Conservation (phyloP, 2,113 vertebrate genomes). For the Solea solea region DNA sequence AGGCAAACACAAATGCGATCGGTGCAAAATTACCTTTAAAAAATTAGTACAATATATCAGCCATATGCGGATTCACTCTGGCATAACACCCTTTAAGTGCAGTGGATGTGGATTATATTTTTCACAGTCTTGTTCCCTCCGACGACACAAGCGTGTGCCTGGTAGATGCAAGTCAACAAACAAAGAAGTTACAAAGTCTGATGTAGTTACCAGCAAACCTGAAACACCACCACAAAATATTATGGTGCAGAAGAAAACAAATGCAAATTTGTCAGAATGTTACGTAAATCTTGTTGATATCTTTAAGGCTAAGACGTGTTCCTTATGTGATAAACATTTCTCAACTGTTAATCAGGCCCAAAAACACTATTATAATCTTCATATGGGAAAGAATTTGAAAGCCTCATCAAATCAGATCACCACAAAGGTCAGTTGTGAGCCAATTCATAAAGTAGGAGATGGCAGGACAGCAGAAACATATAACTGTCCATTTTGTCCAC, state of each 20-base stretch:
- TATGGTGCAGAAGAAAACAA: background rate
- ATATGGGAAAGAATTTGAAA: conserved; percentile 34
- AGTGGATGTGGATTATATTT: conserved; percentile 73
- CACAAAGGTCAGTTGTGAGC: conserved; percentile 48
- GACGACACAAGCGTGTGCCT: conserved; percentile 57
- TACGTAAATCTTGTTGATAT: conserved; percentile 78
- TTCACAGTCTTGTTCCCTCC: conserved; percentile 50
- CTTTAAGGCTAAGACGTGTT: conserved; percentile 47
- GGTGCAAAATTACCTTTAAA: conserved; percentile 63
- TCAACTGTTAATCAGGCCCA: conserved; percentile 25
- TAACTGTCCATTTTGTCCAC: conserved; percentile 79
- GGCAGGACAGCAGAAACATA: conserved; percentile 23
- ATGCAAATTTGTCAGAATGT: conserved; percentile 57
- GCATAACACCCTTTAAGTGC: conserved; percentile 73
- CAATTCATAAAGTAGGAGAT: conserved; percentile 21
- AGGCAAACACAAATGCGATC: conserved; percentile 49
- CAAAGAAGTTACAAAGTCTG: background rate
- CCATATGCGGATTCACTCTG: conserved; percentile 75
- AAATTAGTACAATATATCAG: conserved; percentile 37
- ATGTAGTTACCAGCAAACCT: conserved; percentile 1
- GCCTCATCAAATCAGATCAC: conserved; percentile 27
- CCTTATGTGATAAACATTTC: conserved; percentile 64
- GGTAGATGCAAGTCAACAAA: conserved; percentile 49
- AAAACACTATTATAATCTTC: conserved; percentile 54
- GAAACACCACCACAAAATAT: conserved; percentile 5